Evolutionary conservation across 2,797 vertebrate species (phyloP).

Genomic region (Sebastes vulpes): DNA sequence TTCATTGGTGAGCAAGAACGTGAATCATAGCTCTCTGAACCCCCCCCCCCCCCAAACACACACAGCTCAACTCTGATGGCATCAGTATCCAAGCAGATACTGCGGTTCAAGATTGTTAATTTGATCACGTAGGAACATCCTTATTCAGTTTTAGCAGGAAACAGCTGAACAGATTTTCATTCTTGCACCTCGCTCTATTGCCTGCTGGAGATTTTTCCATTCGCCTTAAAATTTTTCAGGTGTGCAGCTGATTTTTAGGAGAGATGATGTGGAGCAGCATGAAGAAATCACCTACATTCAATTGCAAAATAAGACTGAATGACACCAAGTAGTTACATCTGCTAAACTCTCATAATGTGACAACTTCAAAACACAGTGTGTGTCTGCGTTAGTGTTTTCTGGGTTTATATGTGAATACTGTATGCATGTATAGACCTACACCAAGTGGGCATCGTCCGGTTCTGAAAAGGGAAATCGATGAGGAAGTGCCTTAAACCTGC

Average conservation of each 20-base stretch:
- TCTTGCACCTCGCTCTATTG: background rate
- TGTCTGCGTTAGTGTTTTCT: background rate
- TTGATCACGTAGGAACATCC: conserved; percentile 22
- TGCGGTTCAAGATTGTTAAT: conserved; percentile 27
- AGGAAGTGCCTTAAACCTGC: rapidly evolving
- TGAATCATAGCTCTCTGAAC: conserved; percentile 47
- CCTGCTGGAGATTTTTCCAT: background rate
- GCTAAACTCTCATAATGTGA: background rate
- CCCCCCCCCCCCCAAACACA: too few species aligned
- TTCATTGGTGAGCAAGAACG: conserved; percentile 43
- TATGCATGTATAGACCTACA: background rate
- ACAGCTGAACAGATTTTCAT: background rate
- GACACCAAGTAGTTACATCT: background rate
- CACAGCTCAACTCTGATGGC: conserved; percentile 10
- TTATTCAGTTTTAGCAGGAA: conserved; percentile 16
- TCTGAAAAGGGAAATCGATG: rapidly evolving
- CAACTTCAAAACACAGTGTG: background rate
- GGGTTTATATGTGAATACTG: background rate
- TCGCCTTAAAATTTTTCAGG: background rate
- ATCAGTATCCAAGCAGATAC: conserved; percentile 41
- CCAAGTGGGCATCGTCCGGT: too few species aligned
- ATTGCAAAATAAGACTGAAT: background rate
- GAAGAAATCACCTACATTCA: background rate
- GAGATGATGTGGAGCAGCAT: background rate
- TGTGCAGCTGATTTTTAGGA: background rate